Conservation (phyloP, 1,140 invertebrate species). For the Pseudoatta argentina region DNA sequence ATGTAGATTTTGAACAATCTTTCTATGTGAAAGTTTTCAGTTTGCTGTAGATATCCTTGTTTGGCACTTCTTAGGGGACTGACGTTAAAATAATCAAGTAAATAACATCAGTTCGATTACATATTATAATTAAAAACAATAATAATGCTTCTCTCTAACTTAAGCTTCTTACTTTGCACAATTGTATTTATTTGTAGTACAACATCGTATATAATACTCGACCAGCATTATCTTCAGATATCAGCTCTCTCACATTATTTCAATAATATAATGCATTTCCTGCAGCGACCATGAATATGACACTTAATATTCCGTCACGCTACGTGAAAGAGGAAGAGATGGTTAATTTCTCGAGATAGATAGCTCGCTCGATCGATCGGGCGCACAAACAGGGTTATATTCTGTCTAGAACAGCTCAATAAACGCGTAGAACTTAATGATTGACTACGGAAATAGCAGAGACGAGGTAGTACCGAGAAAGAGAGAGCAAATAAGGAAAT, state of each 20-base stretch:
- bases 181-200: conserved; percentile 3
- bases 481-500: not conserved
- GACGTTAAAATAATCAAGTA: not conserved
- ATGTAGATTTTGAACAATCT: not conserved
- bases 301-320: conserved; percentile 69
- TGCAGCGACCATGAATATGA: conserved; percentile 42
- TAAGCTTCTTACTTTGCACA: not conserved
- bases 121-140: conserved; percentile 3
- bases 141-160: not conserved
- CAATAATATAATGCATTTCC: conserved; percentile 43
- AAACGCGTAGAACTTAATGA: conserved; percentile 12
- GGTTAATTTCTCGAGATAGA: conserved; percentile 64
- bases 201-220: conserved; percentile 16
- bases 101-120: not conserved
- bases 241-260: conserved; percentile 56
- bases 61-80: not conserved
- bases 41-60: not conserved
- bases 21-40: not conserved
- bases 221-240: conserved; percentile 9
- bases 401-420: conserved; percentile 28
- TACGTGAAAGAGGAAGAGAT: conserved; percentile 20
- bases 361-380: conserved; percentile 47
- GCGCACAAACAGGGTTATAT: not conserved
- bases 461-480: not conserved
- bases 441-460: conserved; percentile 40